phyloP scores from a whole-genome alignment of 2,888 invertebrate genomes.

The Drosophila engyochracea region DNA sequence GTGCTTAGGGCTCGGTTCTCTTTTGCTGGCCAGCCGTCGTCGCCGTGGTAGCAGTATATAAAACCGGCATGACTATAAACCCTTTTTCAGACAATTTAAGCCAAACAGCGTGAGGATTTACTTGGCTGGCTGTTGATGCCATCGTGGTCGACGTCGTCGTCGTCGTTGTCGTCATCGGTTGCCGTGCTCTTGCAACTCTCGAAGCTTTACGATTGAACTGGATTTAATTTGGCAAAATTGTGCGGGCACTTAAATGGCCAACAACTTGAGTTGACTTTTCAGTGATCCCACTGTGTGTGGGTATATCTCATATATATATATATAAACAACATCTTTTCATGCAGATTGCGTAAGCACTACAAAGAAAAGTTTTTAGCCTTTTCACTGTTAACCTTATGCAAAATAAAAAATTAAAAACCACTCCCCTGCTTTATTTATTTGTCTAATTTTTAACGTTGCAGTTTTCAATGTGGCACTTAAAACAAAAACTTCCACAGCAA shows the following conservation, averaged over 20 bases:
- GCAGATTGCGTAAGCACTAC: slow-evolving; percentile 51
- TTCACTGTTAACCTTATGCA: slow-evolving; percentile 1
- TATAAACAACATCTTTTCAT: slow-evolving; percentile 26
- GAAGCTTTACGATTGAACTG: slow-evolving; percentile 76
- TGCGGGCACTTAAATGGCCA: slow-evolving; percentile 75
- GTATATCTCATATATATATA: slow-evolving; percentile 13
- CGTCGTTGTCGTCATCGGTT: background rate
- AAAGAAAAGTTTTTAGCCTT: slow-evolving; percentile 28
- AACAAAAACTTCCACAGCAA: slow-evolving; percentile 31
- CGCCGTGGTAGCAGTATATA: slow-evolving; percentile 55
- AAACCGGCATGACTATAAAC: slow-evolving; percentile 77
- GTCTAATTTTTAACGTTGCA: slow-evolving; percentile 46
- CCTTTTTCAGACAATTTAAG: slow-evolving; percentile 81
- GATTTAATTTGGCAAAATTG: slow-evolving; percentile 79
- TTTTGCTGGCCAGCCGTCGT: background rate
- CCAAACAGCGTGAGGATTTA: slow-evolving; percentile 75
- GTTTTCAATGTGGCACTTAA: slow-evolving; percentile 34
- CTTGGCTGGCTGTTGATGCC: slow-evolving; percentile 39
- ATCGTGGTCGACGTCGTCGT: background rate
- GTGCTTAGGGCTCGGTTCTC: slow-evolving; percentile 52
- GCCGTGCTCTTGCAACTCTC: slow-evolving; percentile 35
- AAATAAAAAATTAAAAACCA: slow-evolving; percentile 11
- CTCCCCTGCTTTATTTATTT: slow-evolving; percentile 51
- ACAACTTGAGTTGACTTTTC: slow-evolving; percentile 59
- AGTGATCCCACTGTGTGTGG: slow-evolving; percentile 4